phyloP scores from a whole-genome alignment of 1,140 invertebrate species.

The Drosophila nigromelanica region DNA sequence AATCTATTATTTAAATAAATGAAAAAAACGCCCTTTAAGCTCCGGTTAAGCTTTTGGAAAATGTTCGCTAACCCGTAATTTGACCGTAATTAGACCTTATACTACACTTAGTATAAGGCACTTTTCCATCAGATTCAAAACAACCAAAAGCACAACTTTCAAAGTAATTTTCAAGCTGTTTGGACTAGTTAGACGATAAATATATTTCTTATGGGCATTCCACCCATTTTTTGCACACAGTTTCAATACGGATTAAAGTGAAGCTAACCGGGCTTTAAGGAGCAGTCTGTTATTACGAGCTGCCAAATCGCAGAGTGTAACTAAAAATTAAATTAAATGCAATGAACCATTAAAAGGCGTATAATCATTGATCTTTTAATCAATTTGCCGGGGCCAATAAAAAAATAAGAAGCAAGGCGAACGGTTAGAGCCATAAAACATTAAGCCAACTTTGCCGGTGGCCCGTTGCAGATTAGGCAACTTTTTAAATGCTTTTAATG shows the following conservation, averaged over 20 bases:
- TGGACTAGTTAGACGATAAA: no score
- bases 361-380: constrained; percentile 82
- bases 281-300: constrained; percentile 14
- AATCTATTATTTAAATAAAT: no score
- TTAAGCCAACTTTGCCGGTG: constrained; percentile 62
- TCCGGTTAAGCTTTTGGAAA: no score
- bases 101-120: no score
- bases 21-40: no score
- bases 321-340: constrained; percentile 69
- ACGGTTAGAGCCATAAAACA: constrained; percentile 68
- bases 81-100: no score
- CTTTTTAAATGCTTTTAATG: constrained; percentile 82
- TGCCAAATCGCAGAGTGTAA: constrained; percentile 20
- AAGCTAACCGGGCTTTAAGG: not conserved
- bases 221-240: not conserved
- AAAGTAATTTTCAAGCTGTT: no score
- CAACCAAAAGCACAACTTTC: no score
- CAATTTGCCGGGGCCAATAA: constrained; percentile 72
- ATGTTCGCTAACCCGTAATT: no score
- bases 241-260: not conserved
- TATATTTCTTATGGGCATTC: no score
- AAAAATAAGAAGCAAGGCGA: constrained; percentile 31
- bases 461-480: constrained; percentile 64
- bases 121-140: no score
- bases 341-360: constrained; percentile 73